phyloP scores from a whole-genome alignment of 2,113 vertebrate genomes.

The Aleadryas rufinucha region DNA sequence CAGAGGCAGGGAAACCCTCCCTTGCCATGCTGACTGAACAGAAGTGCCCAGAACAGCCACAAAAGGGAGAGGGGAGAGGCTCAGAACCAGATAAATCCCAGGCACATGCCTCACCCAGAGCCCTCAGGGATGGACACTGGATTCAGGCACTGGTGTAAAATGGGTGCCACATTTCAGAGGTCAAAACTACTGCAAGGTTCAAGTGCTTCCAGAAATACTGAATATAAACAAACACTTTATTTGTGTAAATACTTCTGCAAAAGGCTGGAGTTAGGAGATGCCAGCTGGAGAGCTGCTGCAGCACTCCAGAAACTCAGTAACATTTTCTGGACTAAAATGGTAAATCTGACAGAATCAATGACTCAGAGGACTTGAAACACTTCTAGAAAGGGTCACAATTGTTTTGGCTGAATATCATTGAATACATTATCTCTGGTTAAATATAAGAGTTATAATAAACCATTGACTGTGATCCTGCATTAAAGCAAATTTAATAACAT shows the following conservation, averaged over 20 bases:
- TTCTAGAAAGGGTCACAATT: background rate
- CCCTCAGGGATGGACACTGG: background rate
- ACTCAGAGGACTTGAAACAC: background rate
- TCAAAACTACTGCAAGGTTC: background rate
- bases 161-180: background rate
- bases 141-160: background rate
- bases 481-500: background rate
- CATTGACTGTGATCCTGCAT: background rate
- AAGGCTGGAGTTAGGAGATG: background rate
- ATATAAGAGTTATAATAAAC: background rate
- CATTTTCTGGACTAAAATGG: background rate
- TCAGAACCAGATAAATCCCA: background rate
- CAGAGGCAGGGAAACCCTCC: background rate
- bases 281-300: background rate
- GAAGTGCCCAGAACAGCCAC: background rate
- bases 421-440: background rate
- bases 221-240: conserved; percentile 9
- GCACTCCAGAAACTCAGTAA: background rate
- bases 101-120: background rate
- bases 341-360: background rate
- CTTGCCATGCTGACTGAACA: rapidly evolving
- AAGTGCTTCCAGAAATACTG: background rate
- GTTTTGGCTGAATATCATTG: background rate
- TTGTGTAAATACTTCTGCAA: conserved; percentile 9
- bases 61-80: background rate